Evolutionary conservation across 1,140 invertebrate genomes (phyloP), one percentile per base, ranked within the genome.

Genomic region (Drosophila tani): DNA sequence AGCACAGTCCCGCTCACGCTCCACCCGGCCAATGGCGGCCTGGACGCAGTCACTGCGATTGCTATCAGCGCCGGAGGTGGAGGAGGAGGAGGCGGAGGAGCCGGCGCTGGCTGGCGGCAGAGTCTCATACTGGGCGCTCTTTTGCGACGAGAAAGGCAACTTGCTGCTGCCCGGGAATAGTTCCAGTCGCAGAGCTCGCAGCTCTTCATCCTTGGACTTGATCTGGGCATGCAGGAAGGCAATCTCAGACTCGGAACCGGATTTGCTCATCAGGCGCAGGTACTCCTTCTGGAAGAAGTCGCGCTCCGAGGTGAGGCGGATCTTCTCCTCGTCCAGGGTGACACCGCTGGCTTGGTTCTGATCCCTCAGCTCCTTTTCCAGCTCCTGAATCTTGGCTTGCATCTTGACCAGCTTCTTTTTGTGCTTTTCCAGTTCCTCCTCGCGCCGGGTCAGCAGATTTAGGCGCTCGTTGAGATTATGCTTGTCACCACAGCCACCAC

Each of bases 211-310:
- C 43, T 92, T 92, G 2, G 86, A 91, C 56, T 91, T 81, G n/a
- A 92, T 82, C 83, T 92, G 91, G 1, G 75, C 51, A 24, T 91
- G 83, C 46, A 92, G 41, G 29, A 92, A 92, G 21, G 86, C 86
- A 14, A 92, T 60, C 51, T 92, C 86, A 2, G 75, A 74, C 6
- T 92, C 87, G 0, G 87, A 91, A 6, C 87, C 85, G 0, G 76
- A 63, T 65, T 92, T 92, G 21, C 62, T 49, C 21, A 92, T 69
- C 2, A 91, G 59, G 0, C 90, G 79, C 9, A 93, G 56, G n/a
- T 92, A 93, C 64, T 93, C 92, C 51, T 90, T 93, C 35, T 93
- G 91, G 27, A 91, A 93, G 58, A 93, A 93, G 29, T 93, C 92
- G 0, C 92, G 63, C 55, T 93, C 92, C 0, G 88, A 91, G 12